phyloP scores from a whole-genome alignment of 1,140 invertebrate species.

The Episyrphus balteatus region DNA sequence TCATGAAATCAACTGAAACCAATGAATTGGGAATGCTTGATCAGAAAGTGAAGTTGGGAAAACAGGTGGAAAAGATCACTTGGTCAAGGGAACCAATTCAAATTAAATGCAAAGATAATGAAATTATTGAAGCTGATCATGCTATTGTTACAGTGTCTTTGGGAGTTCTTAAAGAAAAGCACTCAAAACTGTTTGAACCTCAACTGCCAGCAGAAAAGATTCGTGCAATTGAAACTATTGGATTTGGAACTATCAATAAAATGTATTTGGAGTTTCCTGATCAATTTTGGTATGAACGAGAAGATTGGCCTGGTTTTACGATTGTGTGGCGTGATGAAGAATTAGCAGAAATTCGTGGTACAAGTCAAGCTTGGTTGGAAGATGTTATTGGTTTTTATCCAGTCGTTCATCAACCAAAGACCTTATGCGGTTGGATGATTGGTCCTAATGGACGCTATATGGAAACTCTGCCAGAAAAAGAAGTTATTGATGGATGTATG shows the following conservation, averaged over 20 bases:
- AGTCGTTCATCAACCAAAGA: conserved; percentile 48
- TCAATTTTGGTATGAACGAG: conserved; percentile 54
- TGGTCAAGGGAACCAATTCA: conserved; percentile 13
- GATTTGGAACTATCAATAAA: conserved; percentile 58
- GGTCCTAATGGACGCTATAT: conserved; percentile 40
- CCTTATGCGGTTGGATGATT: conserved; percentile 49
- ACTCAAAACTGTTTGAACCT: conserved; percentile 45
- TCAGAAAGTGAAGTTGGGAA: conserved; percentile 21
- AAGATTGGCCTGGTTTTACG: conserved; percentile 31
- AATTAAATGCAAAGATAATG: conserved; percentile 45
- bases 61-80: conserved; percentile 37
- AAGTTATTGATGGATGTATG: conserved; percentile 33
- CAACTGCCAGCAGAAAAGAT: conserved; percentile 44
- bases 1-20: conserved; percentile 41
- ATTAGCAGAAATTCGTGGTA: conserved; percentile 41
- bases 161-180: conserved; percentile 49
- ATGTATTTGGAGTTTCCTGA: conserved; percentile 55
- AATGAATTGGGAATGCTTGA: neutral
- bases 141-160: conserved; percentile 52
- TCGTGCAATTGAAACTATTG: conserved; percentile 46
- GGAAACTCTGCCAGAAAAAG: conserved; percentile 38
- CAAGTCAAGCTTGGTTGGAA: conserved; percentile 42
- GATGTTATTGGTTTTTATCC: conserved; percentile 48
- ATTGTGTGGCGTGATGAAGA: conserved; percentile 41
- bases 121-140: conserved; percentile 43